phyloP scores from a whole-genome alignment of 2,113 vertebrate genomes.

The Platichthys flesus region DNA sequence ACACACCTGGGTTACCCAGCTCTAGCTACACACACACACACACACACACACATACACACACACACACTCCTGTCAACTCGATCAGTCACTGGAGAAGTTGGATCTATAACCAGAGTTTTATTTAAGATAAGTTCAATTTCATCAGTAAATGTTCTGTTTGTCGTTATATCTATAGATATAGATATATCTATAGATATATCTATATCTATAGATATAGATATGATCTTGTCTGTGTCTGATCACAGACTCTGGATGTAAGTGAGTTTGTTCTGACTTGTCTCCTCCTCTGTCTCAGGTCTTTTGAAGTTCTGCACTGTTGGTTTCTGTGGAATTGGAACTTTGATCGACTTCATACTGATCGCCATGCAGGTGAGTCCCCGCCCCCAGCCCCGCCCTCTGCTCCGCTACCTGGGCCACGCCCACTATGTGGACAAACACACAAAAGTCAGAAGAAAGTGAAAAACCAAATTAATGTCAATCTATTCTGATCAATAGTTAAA shows the following conservation, averaged over 20 bases:
- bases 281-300: slow-evolving; percentile 82
- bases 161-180: no score
- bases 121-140: no score
- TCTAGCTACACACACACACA: slow-evolving; percentile 81
- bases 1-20: slow-evolving; percentile 93
- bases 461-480: background rate
- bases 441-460: background rate
- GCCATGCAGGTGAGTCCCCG: slow-evolving; percentile 93
- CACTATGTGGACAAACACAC: background rate
- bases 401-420: background rate
- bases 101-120: no score
- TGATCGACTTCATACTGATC: slow-evolving; percentile 97
- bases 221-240: background rate
- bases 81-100: background rate
- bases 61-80: background rate
- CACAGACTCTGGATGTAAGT: background rate
- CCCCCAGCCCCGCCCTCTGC: no score
- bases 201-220: no score
- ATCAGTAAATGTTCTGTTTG: no score
- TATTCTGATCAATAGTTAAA: background rate
- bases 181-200: no score
- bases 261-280: background rate
- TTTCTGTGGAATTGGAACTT: slow-evolving; percentile 97
- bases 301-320: slow-evolving; percentile 98
- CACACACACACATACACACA: no score